Evolutionary conservation across 2,113 vertebrate genomes (phyloP).

Genomic region (Marmota flaviventris): DNA sequence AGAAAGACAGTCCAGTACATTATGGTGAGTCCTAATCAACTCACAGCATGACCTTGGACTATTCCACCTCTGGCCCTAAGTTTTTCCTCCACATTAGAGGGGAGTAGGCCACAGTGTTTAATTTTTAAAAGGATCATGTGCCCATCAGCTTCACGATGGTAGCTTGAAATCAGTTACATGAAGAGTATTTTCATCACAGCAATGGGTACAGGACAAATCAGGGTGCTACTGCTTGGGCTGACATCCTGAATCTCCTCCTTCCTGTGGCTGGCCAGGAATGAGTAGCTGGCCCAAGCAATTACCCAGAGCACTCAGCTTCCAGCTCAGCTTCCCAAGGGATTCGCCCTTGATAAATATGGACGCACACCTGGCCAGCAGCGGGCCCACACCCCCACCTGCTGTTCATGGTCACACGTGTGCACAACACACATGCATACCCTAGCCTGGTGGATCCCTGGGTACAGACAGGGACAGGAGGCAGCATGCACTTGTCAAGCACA

Average conservation of each 20-base stretch:
- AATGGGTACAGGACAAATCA: not conserved
- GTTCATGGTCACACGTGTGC: not conserved
- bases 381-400: not conserved
- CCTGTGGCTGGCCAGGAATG: not conserved
- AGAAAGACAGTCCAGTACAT: not conserved
- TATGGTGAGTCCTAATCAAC: not conserved
- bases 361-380: constrained; percentile 59
- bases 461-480: not conserved
- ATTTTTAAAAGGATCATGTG: not conserved
- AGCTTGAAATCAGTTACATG: not conserved
- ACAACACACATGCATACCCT: not conserved
- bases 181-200: constrained; percentile 12
- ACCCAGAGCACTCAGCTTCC: not conserved
- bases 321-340: constrained; percentile 12
- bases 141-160: not conserved
- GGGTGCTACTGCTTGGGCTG: not conserved
- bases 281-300: constrained; percentile 62
- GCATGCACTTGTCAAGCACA: not conserved
- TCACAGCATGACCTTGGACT: not conserved
- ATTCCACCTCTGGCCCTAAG: not conserved
- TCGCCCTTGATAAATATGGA: constrained; percentile 66
- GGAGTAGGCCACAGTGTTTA: not conserved
- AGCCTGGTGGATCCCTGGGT: not conserved
- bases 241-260: not conserved
- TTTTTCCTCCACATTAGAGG: not conserved